Percentiles rank a stretch among this genome's conserved stretches.
Conservation (phyloP, 2,888 invertebrate genomes). For the Cephalotes varians region DNA sequence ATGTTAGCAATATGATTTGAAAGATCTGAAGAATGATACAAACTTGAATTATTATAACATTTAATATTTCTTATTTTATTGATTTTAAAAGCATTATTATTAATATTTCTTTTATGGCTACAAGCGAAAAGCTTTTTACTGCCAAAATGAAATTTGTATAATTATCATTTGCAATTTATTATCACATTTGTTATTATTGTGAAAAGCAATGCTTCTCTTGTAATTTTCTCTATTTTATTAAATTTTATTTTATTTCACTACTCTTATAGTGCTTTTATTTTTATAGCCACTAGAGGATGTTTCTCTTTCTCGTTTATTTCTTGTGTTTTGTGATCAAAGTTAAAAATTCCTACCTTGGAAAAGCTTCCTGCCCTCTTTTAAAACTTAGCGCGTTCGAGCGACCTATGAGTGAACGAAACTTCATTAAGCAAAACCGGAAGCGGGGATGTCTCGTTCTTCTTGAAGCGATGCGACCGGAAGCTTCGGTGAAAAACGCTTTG, state of each 20-base stretch:
- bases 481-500: slow-evolving; percentile 31
- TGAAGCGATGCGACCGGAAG: slow-evolving; percentile 40
- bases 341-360: background rate
- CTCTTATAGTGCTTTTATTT: background rate
- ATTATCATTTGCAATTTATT: background rate
- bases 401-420: background rate
- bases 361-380: background rate
- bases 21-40: too few relatives aligned
- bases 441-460: slow-evolving; percentile 13
- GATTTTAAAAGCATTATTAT: background rate
- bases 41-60: background rate
- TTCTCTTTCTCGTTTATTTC: background rate
- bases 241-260: background rate
- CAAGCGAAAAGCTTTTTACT: background rate
- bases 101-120: background rate
- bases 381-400: background rate
- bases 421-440: slow-evolving; percentile 23
- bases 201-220: background rate
- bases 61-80: background rate
- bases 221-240: background rate
- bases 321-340: background rate
- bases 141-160: background rate
- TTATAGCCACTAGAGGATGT: background rate
- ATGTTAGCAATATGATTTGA: too few relatives aligned
- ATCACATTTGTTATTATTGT: background rate